These are phyloP conservation scores for Tinea pellionella DNA, from an alignment of 2,888 invertebrate species.

Conservation along the genomic window DNA sequence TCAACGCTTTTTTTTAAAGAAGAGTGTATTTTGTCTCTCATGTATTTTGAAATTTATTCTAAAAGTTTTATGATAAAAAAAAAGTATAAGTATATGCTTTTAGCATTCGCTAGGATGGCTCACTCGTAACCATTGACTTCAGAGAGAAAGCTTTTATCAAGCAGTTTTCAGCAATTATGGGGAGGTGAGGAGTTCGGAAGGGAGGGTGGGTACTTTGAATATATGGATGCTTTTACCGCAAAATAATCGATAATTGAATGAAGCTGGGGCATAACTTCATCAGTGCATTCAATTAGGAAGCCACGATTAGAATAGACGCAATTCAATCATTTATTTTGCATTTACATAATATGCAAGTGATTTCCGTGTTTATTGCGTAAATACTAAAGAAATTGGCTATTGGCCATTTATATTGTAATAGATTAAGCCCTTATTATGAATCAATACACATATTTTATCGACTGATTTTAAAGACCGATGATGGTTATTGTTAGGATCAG, in stretches of 20 bases:
- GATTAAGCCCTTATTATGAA: too few relatives aligned
- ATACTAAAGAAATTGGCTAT: background rate
- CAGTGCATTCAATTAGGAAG: constrained; percentile 1
- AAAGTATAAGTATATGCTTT: background rate
- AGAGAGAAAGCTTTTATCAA: background rate
- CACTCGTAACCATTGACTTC: background rate
- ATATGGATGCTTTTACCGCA: constrained; percentile 1
- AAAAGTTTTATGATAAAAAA: background rate
- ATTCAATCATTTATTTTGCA: background rate
- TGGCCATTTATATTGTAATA: background rate
- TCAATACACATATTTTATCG: too few relatives aligned
- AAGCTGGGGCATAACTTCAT: background rate
- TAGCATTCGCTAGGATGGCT: background rate
- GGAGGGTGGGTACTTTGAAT: background rate
- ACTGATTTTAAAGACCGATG: too few relatives aligned
- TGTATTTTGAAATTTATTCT: background rate
- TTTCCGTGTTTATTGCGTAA: background rate
- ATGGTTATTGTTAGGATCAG: too few relatives aligned
- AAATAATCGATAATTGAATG: background rate
- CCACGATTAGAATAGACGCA: background rate
- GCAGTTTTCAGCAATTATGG: background rate
- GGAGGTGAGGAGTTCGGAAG: background rate
- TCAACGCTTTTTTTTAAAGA: too few relatives aligned
- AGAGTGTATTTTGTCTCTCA: too few relatives aligned
- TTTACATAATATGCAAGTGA: background rate